Base-by-base conservation (phyloP, 23 tunicate genomes). In the Diplosoma virens region DNA sequence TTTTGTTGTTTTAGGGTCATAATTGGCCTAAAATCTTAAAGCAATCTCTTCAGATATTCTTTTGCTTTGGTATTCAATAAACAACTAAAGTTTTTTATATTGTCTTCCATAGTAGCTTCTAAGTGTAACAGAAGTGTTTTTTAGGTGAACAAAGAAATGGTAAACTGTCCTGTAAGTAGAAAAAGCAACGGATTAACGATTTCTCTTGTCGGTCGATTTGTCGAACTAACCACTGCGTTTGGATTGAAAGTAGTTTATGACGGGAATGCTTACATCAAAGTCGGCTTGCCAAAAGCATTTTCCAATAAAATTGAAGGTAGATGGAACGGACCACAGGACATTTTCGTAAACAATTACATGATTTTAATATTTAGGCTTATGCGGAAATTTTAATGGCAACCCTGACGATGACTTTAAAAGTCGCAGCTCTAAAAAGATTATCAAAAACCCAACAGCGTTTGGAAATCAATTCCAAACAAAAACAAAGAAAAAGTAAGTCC, bases 341-440 rank as follows among this genome's bases (percentile, higher is more conserved):
- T n/a, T n/a, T 7, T 41, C 50, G 50, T 41, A 41, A 41, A 41
- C 11, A 41, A 41, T 7, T 9, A 7, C 11, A 14, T 41, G 16
- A 11, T 11, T 56, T 21, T 56, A 11, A n/a, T 27, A 18, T 35
- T 24, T 31, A 87, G 94, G 94, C 27, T 68, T 87, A 41, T 87
- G 94, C 31, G 94, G 94, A 21, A 75, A 87, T 41, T 81, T 30
- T 28, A 87, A 87, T 75, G 86, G 86, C 31, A 37, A 87, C 33
- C 75, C 78, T 2, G 59, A 68, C 45, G 94, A 87, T 48, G 94
- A 87, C 21, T 80, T 72, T 32, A 75, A 31, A 28, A 35, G 27
- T 30, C 67, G 79, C 27, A 61, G 35, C 7, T 50, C 86, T 3
- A 32, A 33, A 27, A 21, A 1, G 25, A 71, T 71, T 23, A 16